A percentile compares a stretch with the other conserved stretches of the same genome.
These are phyloP conservation scores for Esperia sulphurella DNA, from an alignment of 2,888 invertebrate genomes.

Conservation along the genomic window DNA sequence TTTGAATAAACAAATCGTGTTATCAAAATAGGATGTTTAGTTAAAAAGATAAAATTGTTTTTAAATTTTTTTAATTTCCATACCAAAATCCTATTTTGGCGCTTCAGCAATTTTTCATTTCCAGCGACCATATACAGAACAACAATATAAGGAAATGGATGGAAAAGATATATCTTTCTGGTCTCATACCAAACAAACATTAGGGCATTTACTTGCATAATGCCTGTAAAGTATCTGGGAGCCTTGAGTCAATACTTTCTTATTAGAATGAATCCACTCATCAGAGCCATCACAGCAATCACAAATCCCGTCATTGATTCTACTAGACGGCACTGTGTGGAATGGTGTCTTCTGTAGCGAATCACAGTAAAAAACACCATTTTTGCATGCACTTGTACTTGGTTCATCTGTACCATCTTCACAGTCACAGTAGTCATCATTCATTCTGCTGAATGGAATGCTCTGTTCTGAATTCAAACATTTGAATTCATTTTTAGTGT, in stretches of 20 bases:
- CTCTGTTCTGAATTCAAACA: conserved; percentile 56
- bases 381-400: conserved; percentile 93
- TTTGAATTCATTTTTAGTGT: conserved; percentile 54
- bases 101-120: too few relatives aligned
- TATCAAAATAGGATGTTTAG: too few relatives aligned
- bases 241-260: conserved; percentile 52
- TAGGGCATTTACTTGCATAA: conserved; percentile 52
- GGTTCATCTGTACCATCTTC: conserved; percentile 87
- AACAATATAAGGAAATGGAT: too few relatives aligned
- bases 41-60: too few relatives aligned
- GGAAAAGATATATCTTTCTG: too few relatives aligned
- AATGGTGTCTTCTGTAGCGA: conserved; percentile 68
- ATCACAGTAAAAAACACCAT: conserved; percentile 90
- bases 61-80: too few relatives aligned
- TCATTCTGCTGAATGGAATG: conserved; percentile 74
- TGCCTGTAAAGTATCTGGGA: conserved; percentile 42
- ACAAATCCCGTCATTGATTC: conserved; percentile 96
- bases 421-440: conserved; percentile 94
- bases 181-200: conserved; percentile 27
- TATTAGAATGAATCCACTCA: conserved; percentile 79
- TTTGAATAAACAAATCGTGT: too few relatives aligned
- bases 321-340: conserved; percentile 81
- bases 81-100: too few relatives aligned
- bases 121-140: too few relatives aligned
- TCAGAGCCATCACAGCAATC: conserved; percentile 97